A percentile compares a stretch with the other conserved stretches of the same genome.
phyloP scores from a whole-genome alignment of 2,888 invertebrate genomes.

The Gastrophysa polygoni region DNA sequence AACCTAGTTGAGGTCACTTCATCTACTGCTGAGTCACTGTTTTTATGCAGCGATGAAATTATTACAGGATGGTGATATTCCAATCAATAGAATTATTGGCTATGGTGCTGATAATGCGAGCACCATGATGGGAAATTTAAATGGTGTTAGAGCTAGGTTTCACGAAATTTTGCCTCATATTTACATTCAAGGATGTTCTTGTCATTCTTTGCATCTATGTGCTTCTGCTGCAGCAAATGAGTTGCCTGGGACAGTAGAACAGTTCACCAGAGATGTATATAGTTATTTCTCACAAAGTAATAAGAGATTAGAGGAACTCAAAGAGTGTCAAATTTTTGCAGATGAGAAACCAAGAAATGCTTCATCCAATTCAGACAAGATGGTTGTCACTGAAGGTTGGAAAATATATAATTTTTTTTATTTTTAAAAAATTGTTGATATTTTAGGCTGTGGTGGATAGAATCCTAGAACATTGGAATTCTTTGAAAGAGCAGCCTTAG shows the following conservation, averaged over 20 bases:
- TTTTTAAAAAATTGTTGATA: neutral
- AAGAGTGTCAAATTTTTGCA: slow-evolving; percentile 17
- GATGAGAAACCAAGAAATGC: slow-evolving; percentile 14
- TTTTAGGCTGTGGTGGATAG: slow-evolving; percentile 18
- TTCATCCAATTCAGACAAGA: slow-evolving; percentile 15
- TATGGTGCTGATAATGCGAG: slow-evolving; percentile 17
- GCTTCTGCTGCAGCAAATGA: slow-evolving; percentile 16
- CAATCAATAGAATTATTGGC: too few relatives aligned
- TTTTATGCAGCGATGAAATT: neutral
- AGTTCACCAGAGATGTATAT: slow-evolving; percentile 13
- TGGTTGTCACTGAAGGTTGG: slow-evolving; percentile 17
- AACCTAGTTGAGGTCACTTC: slow-evolving; percentile 1
- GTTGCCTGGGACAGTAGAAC: slow-evolving; percentile 13
- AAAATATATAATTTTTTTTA: neutral
- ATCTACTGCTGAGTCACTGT: slow-evolving; percentile 4
- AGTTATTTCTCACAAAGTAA: slow-evolving; percentile 19
- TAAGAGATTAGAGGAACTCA: neutral
- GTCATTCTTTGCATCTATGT: slow-evolving; percentile 20
- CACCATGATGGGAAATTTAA: slow-evolving; percentile 12
- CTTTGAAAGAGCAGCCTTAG: neutral
- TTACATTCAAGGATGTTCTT: slow-evolving; percentile 12
- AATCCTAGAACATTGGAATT: slow-evolving; percentile 4
- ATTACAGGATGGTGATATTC: neutral
- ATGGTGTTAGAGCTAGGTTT: slow-evolving; percentile 10
- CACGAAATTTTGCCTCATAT: slow-evolving; percentile 5